phyloP scores from a whole-genome alignment of 2,113 vertebrate genomes.

The Nothocercus julius region DNA sequence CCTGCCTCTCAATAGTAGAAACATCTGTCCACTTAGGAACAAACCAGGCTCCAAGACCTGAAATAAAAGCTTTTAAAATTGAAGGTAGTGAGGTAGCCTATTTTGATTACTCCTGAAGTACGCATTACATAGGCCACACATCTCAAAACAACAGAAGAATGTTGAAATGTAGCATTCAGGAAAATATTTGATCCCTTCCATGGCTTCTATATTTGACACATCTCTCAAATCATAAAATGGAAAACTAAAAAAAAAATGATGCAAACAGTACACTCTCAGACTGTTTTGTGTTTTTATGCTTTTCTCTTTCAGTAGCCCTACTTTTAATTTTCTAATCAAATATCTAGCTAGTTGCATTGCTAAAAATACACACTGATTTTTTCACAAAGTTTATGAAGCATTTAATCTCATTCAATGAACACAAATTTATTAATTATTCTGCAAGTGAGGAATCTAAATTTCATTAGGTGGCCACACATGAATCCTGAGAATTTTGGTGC shows the following conservation, averaged over 20 bases:
- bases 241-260: not conserved
- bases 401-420: not conserved
- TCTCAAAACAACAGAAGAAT: not conserved
- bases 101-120: not conserved
- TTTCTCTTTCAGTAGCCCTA: not conserved
- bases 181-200: not conserved
- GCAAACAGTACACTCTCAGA: not conserved
- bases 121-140: too few species aligned
- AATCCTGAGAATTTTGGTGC: not conserved
- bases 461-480: not conserved
- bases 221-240: not conserved
- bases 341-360: not conserved
- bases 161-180: not conserved
- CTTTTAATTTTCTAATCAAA: not conserved
- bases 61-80: not conserved
- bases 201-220: not conserved
- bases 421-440: not conserved
- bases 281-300: accelerated
- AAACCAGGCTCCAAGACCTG: accelerated
- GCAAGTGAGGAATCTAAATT: not conserved
- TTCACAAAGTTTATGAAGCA: not conserved
- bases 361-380: not conserved
- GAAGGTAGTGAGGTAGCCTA: accelerated
- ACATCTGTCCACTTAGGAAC: not conserved
- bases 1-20: not conserved